These are phyloP conservation scores for Coracias cyanogaster DNA, from an alignment of 2,797 vertebrate genomes.

Conservation along the genomic window DNA sequence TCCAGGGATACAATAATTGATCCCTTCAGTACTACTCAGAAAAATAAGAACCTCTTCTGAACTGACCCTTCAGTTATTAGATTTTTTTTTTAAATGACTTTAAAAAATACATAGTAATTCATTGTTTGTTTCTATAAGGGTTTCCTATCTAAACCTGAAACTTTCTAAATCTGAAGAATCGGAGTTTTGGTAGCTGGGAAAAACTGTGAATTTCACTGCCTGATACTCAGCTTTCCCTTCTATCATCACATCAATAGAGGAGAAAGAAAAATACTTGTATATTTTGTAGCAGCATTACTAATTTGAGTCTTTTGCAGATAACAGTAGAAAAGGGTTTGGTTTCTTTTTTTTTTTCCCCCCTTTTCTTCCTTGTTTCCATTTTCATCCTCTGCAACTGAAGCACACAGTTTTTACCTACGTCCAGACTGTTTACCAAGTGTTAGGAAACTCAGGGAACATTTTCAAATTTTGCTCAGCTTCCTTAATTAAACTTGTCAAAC, in stretches of 20 bases:
- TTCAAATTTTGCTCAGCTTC: background rate
- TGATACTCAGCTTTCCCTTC: background rate
- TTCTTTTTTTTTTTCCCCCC: background rate
- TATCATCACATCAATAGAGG: background rate
- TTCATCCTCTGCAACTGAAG: slow-evolving; percentile 1
- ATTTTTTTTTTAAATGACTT: background rate
- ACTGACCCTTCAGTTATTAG: background rate
- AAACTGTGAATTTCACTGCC: background rate
- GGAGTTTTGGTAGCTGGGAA: background rate
- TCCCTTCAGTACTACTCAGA: background rate
- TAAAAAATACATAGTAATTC: background rate
- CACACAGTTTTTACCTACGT: background rate
- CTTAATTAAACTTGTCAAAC: slow-evolving; percentile 49
- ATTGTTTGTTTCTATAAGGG: background rate
- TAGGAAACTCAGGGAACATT: background rate
- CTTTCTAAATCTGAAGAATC: background rate
- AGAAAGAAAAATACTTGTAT: background rate
- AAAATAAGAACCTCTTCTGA: background rate
- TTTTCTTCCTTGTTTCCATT: background rate
- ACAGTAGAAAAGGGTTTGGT: background rate
- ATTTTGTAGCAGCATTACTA: slow-evolving; percentile 1
- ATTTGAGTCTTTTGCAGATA: background rate
- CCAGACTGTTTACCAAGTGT: background rate
- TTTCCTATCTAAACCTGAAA: background rate
- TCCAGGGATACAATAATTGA: background rate